Conservation (phyloP, 2,888 invertebrate species). For the Helicoverpa assulta region DNA sequence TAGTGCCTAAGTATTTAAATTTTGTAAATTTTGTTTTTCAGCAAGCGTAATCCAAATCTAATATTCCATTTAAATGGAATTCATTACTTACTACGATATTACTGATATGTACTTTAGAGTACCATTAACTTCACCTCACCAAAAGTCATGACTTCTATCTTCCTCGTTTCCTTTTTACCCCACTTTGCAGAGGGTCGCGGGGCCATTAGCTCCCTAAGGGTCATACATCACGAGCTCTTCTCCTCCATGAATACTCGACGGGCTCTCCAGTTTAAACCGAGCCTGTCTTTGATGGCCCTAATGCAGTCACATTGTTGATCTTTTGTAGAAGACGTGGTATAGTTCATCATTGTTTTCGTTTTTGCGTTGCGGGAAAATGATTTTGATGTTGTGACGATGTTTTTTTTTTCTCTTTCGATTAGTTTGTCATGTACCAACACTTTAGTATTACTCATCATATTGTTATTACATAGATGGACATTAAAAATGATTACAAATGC, state of each 20-base stretch:
- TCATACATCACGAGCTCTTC: conserved; percentile 80
- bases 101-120: not conserved
- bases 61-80: not conserved
- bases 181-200: conserved; percentile 71
- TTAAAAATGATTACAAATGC: conserved; percentile 34
- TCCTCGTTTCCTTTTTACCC: conserved; percentile 62
- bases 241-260: conserved; percentile 69
- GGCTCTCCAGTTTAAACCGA: conserved; percentile 59
- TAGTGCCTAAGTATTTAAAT: no score
- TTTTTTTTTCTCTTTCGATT: no score
- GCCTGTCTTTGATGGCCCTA: conserved; percentile 67
- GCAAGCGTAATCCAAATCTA: no score
- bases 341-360: conserved; percentile 9
- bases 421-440: no score
- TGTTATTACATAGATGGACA: conserved; percentile 16
- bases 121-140: conserved; percentile 6
- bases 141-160: conserved; percentile 45
- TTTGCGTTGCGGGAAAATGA: conserved; percentile 8
- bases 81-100: not conserved
- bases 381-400: no score
- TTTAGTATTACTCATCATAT: no score
- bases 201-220: conserved; percentile 78
- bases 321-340: conserved; percentile 36
- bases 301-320: conserved; percentile 58
- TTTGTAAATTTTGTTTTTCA: no score